Conservation (phyloP, 2,797 vertebrate genomes). For the Bradypodion pumilum region DNA sequence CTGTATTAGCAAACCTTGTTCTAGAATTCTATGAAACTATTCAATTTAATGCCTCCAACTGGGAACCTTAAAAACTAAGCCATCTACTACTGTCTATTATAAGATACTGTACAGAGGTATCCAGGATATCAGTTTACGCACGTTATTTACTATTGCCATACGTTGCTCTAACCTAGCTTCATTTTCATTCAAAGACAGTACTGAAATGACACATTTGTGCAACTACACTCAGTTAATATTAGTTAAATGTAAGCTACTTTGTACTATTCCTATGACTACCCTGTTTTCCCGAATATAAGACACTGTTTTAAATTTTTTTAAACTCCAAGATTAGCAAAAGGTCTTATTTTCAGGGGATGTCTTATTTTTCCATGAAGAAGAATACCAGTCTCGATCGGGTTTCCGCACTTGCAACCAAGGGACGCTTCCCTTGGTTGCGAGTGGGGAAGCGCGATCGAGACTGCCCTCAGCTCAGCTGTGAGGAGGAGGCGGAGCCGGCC, state of each 20-base stretch:
- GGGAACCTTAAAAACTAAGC: constrained; percentile 24
- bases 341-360: too few species aligned
- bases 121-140: neutral
- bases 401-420: too few species aligned
- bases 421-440: too few species aligned
- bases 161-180: neutral
- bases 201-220: neutral
- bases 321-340: too few species aligned
- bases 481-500: too few species aligned
- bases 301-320: too few species aligned
- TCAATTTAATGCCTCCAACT: constrained; percentile 5
- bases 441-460: too few species aligned
- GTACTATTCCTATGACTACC: too few species aligned
- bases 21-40: neutral
- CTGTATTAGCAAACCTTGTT: neutral
- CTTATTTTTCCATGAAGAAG: too few species aligned
- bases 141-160: neutral
- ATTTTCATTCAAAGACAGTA: neutral
- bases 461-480: too few species aligned
- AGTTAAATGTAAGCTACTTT: neutral
- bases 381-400: too few species aligned
- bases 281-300: too few species aligned
- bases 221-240: neutral
- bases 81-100: constrained; percentile 13
- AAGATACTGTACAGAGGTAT: neutral